Percentiles rank a stretch among this genome's conserved stretches.
These are phyloP conservation scores for Neomorphus geoffroyi DNA, from an alignment of 2,797 vertebrate genomes.

Conservation along the genomic window DNA sequence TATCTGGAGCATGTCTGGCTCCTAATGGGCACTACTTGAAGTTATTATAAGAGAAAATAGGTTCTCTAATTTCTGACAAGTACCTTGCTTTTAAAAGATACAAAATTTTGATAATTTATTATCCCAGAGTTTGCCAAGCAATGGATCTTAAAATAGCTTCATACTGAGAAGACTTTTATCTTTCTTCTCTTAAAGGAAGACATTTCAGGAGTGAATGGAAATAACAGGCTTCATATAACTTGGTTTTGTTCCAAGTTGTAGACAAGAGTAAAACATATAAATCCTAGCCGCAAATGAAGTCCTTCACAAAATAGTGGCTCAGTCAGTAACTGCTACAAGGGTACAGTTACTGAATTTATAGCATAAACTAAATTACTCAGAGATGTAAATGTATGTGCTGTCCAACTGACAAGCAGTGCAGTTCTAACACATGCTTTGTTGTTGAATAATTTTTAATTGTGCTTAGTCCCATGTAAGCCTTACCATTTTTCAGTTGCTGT, in stretches of 20 bases:
- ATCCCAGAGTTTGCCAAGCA: background rate
- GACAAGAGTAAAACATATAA: background rate
- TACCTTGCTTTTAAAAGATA: background rate
- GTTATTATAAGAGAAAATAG: background rate
- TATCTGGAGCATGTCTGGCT: background rate
- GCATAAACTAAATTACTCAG: background rate
- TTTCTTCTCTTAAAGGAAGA: background rate
- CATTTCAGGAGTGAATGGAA: background rate
- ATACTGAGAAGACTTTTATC: background rate
- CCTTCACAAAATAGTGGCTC: background rate
- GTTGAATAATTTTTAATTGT: background rate
- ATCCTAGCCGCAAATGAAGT: background rate
- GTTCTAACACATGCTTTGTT: background rate
- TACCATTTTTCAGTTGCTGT: background rate
- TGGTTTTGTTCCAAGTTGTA: fast-evolving
- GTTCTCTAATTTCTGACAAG: background rate
- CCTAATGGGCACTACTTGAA: background rate
- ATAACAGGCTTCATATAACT: background rate
- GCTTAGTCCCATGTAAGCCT: background rate
- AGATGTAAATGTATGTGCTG: background rate
- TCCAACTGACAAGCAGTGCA: background rate
- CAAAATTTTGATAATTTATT: background rate
- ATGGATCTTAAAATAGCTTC: background rate
- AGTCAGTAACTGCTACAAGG: background rate
- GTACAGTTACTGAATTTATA: background rate